Conservation (phyloP, 2,888 invertebrate species). For the Steinernema carpocapsae region DNA sequence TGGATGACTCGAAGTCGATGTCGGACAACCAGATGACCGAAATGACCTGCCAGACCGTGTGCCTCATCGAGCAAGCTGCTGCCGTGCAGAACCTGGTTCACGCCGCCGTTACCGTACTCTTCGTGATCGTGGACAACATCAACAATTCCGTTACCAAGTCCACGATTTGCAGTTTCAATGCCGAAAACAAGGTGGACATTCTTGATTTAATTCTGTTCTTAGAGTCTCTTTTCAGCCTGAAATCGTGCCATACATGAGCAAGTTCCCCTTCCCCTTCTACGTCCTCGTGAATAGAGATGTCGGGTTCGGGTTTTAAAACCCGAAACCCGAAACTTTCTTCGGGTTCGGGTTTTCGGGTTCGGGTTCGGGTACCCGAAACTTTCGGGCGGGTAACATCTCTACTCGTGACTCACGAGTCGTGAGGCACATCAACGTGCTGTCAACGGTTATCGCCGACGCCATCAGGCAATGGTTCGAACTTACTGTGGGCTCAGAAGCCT, state of each 20-base stretch:
- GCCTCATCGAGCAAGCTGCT: slow-evolving; percentile 82
- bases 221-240: slow-evolving; percentile 47
- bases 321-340: no score
- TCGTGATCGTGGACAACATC: slow-evolving; percentile 92
- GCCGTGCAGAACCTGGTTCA: slow-evolving; percentile 48
- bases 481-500: slow-evolving; percentile 42
- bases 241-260: slow-evolving; percentile 86
- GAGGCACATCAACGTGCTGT: slow-evolving; percentile 75
- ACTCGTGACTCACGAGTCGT: no score
- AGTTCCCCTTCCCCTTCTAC: slow-evolving; percentile 97
- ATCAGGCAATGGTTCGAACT: slow-evolving; percentile 98
- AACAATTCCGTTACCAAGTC: slow-evolving; percentile 90
- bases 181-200: slow-evolving; percentile 69
- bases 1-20: slow-evolving; percentile 87
- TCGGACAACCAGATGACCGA: slow-evolving; percentile 75
- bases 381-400: no score
- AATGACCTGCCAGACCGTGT: slow-evolving; percentile 90
- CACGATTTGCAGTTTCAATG: slow-evolving; percentile 79
- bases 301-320: no score
- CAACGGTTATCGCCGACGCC: slow-evolving; percentile 89
- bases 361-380: no score
- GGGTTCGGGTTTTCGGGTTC: no score
- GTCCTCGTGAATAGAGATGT: no score
- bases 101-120: slow-evolving; percentile 85
- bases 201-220: no score